phyloP scores from a whole-genome alignment of 2,113 vertebrate species.

The Rynchops niger region DNA sequence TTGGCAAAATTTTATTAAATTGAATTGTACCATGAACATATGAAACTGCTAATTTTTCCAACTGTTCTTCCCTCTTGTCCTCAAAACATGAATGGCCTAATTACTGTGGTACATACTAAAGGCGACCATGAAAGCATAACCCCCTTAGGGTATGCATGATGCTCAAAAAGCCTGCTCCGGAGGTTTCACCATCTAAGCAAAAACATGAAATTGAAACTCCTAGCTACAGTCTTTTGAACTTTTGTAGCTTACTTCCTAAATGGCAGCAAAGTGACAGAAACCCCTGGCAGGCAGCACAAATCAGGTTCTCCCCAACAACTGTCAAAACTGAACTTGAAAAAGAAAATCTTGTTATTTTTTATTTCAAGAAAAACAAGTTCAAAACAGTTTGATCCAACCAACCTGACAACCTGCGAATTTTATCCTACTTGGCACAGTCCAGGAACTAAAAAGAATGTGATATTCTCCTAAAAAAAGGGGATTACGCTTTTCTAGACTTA shows the following conservation, averaged over 20 bases:
- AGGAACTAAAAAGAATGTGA: neutral
- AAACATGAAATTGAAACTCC: neutral
- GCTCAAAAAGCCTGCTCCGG: neutral
- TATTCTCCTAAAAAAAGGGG: neutral
- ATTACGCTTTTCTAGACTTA: constrained; percentile 66
- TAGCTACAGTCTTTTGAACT: neutral
- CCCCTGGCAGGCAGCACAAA: neutral
- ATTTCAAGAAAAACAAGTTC: neutral
- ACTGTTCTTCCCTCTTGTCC: neutral
- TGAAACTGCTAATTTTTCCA: neutral
- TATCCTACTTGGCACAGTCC: neutral
- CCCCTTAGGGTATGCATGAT: neutral
- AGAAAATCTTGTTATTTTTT: neutral
- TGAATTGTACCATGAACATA: neutral
- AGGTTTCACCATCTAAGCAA: neutral
- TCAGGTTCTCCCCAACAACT: neutral
- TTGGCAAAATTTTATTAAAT: neutral
- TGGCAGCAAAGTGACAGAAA: neutral
- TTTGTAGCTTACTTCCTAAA: neutral
- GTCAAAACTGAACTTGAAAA: neutral
- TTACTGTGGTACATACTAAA: neutral
- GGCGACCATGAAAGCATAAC: neutral
- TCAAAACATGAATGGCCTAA: neutral
- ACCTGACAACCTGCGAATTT: neutral
- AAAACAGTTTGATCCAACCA: neutral